Evolutionary conservation across 2,113 vertebrate species (phyloP), one percentile per base, ranked within the genome.

Genomic region (Dipodomys spectabilis): DNA sequence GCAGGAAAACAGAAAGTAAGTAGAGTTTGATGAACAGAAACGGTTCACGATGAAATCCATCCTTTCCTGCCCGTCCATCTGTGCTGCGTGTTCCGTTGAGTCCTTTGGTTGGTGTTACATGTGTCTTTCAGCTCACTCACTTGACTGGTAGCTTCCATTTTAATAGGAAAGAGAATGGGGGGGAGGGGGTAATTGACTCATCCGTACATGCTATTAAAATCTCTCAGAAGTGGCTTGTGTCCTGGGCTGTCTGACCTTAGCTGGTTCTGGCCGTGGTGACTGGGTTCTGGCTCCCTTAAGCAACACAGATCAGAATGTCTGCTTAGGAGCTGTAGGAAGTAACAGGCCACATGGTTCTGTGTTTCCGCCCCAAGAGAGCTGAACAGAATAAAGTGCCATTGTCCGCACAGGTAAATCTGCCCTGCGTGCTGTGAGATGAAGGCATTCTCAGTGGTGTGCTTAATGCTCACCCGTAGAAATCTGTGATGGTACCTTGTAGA

Each of bases 1-100:
- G 97, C 86, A 98, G 98, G 92, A 98, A 98, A 96, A 95, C 94
- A 49, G 98, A 99, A 96, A 98, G 99, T 99, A 98, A 97, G 98
- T 97, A 64, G 77, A 77, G 67, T 93, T 94, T 13, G 53, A 65
- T 80, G 62, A 92, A 72, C 64, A 89, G 68, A 81, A 86, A 49
- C 82, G 78, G 82, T 4, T n/a, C 45, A 30, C 74, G 35, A 72
- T 83, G 27, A 39, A 30, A 88, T 35, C 35, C 67, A 19, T 93
- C 78, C 71, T 88, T 19, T 35, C 20, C 53, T 86, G n/a, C 67
- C 53, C 82, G 49, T 88, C 62, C 83, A 71, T 92, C 72, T 81
- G 23, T 94, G 57, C 53, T 72, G 30, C 44, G 49, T 49, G 73
- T 74, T 79, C 27, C 72, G 4, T 60, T 6, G 74, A 30, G 27